A percentile compares a stretch with the other conserved stretches of the same genome.
These are phyloP conservation scores for Holothuria scabra DNA, from an alignment of 53 echinoderm and acorn worm species.

Conservation along the genomic window DNA sequence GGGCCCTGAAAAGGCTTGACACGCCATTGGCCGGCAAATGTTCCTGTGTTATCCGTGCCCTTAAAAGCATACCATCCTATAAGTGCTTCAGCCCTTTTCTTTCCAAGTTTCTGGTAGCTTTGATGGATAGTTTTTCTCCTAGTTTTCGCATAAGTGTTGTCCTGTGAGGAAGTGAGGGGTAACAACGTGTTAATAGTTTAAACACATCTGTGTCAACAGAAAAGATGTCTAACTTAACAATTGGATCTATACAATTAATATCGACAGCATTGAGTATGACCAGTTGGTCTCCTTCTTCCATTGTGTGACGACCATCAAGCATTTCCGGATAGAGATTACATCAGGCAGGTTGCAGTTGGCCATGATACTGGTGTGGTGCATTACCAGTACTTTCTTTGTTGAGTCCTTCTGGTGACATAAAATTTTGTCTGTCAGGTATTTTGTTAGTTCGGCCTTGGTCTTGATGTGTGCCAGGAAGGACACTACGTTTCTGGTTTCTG, in stretches of 20 bases:
- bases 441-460: constrained; percentile 19
- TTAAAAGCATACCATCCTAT: no score
- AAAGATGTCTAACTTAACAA: constrained; percentile 22
- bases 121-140: constrained; percentile 23
- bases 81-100: constrained; percentile 8
- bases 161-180: constrained; percentile 15
- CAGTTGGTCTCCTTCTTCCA: constrained; percentile 45
- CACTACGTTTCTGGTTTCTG: constrained; percentile 39
- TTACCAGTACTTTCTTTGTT: constrained; percentile 36
- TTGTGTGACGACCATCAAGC: constrained; percentile 1
- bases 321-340: constrained; percentile 23
- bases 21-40: constrained; percentile 32
- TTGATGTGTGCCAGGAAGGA: constrained; percentile 46
- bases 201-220: constrained; percentile 46
- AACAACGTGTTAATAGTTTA: background rate
- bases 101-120: constrained; percentile 40
- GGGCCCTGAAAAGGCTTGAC: constrained; percentile 10
- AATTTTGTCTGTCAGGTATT: constrained; percentile 9
- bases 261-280: constrained; percentile 42
- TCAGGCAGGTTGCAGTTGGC: constrained; percentile 36
- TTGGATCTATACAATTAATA: background rate
- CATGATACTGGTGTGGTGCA: constrained; percentile 41
- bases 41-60: constrained; percentile 27
- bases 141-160: constrained; percentile 6
- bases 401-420: background rate